These are phyloP conservation scores for Paramormyrops kingsleyae DNA, from an alignment of 2,113 vertebrate species.

Conservation along the genomic window DNA sequence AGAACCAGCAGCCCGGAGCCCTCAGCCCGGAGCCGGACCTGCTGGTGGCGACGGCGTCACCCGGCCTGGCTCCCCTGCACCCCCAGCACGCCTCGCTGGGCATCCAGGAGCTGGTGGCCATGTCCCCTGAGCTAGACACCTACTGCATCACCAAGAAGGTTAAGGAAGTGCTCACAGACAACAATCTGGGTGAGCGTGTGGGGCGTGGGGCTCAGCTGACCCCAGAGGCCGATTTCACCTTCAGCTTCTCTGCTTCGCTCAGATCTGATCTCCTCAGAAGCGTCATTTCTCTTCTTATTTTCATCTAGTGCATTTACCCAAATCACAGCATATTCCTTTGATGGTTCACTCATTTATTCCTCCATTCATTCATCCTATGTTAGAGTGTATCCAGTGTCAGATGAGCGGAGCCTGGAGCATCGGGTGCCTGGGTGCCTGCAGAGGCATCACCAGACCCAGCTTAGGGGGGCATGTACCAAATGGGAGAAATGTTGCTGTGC, in stretches of 20 bases:
- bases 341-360: neutral
- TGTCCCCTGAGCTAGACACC: conserved; percentile 92
- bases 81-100: conserved; percentile 67
- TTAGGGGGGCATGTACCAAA: too few relatives aligned
- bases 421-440: too few relatives aligned
- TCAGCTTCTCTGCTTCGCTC: too few relatives aligned
- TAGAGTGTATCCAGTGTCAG: neutral
- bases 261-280: too few relatives aligned
- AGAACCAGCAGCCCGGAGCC: conserved; percentile 86
- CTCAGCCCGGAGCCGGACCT: conserved; percentile 63
- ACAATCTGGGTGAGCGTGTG: conserved; percentile 80
- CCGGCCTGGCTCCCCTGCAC: conserved; percentile 49
- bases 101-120: conserved; percentile 94
- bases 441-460: too few relatives aligned
- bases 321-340: neutral
- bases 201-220: neutral
- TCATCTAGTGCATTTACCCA: neutral
- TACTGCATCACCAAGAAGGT: conserved; percentile 96
- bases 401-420: too few relatives aligned
- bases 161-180: conserved; percentile 97
- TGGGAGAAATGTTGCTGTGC: too few relatives aligned
- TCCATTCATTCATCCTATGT: neutral
- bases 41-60: conserved; percentile 47
- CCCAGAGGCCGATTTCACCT: neutral
- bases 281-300: neutral